phyloP scores from a whole-genome alignment of 1,140 invertebrate species.

The Melipona quadrifasciata region DNA sequence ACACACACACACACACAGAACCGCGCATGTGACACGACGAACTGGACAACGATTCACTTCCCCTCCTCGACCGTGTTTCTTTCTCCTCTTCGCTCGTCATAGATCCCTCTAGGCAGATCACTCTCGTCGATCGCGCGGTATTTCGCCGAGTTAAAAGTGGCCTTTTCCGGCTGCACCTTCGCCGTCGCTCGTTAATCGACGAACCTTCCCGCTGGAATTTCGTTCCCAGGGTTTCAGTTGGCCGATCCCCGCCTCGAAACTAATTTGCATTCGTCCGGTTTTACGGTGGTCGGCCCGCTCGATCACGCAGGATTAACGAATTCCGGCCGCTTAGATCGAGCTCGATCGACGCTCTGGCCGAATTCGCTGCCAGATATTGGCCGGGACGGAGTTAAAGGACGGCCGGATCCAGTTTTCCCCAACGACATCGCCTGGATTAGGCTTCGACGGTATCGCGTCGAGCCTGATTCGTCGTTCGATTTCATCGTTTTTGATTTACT shows the following conservation, averaged over 20 bases:
- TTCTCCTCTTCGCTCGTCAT: constrained; percentile 2
- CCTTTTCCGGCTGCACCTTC: not conserved
- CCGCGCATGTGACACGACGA: constrained; percentile 23
- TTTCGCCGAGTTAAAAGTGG: constrained; percentile 58
- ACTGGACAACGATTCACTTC: constrained; percentile 50
- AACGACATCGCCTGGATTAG: constrained; percentile 9
- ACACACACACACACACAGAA: not conserved
- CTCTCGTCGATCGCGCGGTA: constrained; percentile 47
- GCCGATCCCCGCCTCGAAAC: constrained; percentile 8
- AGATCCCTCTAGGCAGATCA: constrained; percentile 44
- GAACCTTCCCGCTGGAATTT: constrained; percentile 25
- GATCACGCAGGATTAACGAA: constrained; percentile 1
- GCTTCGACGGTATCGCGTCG: not conserved
- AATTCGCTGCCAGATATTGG: not conserved
- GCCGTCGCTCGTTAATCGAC: constrained; percentile 15
- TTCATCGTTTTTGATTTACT: constrained; percentile 4
- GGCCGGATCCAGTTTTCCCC: not conserved
- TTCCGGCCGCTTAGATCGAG: not conserved
- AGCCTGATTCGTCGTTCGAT: not conserved
- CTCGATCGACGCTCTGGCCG: not conserved
- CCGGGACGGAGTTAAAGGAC: not conserved
- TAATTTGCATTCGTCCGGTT: constrained; percentile 38
- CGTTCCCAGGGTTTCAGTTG: constrained; percentile 7
- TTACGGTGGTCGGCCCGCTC: not conserved
- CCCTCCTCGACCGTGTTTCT: not conserved